phyloP scores from a whole-genome alignment of 2,113 vertebrate genomes.

The Hemibagrus wyckioides region DNA sequence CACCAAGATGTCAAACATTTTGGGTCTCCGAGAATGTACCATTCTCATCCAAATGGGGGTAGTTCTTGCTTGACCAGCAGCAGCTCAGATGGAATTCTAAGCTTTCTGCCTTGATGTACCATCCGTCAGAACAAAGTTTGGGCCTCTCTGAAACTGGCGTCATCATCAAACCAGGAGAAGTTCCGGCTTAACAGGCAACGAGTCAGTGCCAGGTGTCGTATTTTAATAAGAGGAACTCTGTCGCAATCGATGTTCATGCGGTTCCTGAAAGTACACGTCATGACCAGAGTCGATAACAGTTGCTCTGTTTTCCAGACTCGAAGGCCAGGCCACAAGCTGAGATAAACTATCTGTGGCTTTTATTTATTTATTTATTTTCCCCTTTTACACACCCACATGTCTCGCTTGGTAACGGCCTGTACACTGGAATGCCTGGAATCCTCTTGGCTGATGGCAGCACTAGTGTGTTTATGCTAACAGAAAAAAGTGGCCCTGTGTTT shows the following conservation, averaged over 20 bases:
- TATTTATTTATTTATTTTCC: background rate
- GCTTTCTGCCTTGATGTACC: background rate
- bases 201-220: background rate
- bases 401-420: background rate
- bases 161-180: background rate
- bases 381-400: background rate
- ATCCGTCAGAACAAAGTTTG: background rate
- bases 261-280: background rate
- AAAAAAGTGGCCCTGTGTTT: background rate
- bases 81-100: background rate
- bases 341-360: background rate
- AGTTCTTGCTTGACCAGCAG: background rate
- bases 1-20: background rate
- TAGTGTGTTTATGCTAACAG: background rate
- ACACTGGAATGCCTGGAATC: constrained; percentile 36
- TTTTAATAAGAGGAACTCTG: background rate
- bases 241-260: background rate
- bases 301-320: background rate
- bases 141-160: background rate
- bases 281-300: background rate
- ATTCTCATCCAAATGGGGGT: background rate
- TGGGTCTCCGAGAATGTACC: background rate
- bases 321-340: background rate
- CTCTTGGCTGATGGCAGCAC: background rate
- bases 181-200: background rate